phyloP scores from a whole-genome alignment of 2,797 vertebrate genomes.

The Enteromius radiatus region DNA sequence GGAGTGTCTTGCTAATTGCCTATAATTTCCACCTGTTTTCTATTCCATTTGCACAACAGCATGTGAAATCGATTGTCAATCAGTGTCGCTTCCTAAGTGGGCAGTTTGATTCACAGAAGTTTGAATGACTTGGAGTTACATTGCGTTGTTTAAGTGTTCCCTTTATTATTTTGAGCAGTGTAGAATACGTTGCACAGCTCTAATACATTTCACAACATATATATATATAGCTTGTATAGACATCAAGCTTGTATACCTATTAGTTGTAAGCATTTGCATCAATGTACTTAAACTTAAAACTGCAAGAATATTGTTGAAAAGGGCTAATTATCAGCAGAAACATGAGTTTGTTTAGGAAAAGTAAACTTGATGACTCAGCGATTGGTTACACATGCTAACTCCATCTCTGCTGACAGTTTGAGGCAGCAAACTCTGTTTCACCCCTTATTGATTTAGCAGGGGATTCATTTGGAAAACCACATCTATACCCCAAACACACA shows the following conservation, averaged over 20 bases:
- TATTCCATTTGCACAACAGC: too few relatives aligned
- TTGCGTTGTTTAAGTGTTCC: too few relatives aligned
- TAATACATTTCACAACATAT: not conserved
- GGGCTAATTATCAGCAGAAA: not conserved
- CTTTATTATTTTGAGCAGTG: too few relatives aligned
- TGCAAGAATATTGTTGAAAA: not conserved
- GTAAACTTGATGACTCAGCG: slow-evolving; percentile 5
- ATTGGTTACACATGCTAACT: slow-evolving; percentile 9
- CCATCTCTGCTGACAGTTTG: slow-evolving; percentile 11
- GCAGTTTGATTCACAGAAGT: too few relatives aligned
- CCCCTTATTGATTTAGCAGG: slow-evolving; percentile 1
- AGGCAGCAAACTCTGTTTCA: not conserved
- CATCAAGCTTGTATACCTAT: not conserved
- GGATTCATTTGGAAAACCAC: slow-evolving; percentile 29
- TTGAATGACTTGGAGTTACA: too few relatives aligned
- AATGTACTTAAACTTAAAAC: not conserved
- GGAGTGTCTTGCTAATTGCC: too few relatives aligned
- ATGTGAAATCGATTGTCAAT: too few relatives aligned
- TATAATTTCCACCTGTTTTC: too few relatives aligned
- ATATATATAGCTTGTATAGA: not conserved
- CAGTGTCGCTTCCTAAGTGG: too few relatives aligned
- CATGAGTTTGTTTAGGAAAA: not conserved
- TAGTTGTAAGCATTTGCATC: not conserved
- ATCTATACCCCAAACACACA: slow-evolving; percentile 28
- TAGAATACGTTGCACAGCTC: not conserved